Conservation (phyloP, 1,140 invertebrate species). For the Tribolium castaneum region DNA sequence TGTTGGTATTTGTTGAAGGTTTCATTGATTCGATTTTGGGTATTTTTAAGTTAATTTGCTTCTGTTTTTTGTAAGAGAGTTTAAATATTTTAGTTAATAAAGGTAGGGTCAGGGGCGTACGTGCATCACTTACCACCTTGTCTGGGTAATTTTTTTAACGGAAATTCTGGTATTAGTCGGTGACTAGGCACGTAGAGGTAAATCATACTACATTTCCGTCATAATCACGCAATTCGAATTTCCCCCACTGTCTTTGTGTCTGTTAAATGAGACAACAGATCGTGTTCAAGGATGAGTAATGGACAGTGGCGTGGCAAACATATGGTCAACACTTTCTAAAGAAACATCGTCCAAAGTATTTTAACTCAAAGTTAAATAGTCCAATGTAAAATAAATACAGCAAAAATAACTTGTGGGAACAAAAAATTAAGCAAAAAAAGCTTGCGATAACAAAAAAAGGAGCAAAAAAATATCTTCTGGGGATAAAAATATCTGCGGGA, state of each 20-base stretch:
- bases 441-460: too few species aligned
- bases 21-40: not conserved
- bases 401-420: too few species aligned
- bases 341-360: too few species aligned
- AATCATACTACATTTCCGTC: conserved; percentile 19
- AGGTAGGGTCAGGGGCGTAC: not conserved
- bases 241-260: not conserved
- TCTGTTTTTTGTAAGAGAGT: not conserved
- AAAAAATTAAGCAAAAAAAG: too few species aligned
- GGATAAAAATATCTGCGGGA: too few species aligned
- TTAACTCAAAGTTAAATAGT: too few species aligned
- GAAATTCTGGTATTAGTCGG: not conserved
- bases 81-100: not conserved
- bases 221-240: not conserved
- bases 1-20: not conserved
- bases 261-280: conserved; percentile 10
- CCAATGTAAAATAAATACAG: too few species aligned
- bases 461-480: too few species aligned
- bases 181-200: not conserved
- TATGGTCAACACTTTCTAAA: too few species aligned
- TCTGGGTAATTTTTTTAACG: not conserved
- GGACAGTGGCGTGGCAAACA: not conserved
- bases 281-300: conserved; percentile 28
- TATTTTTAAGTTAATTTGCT: not conserved
- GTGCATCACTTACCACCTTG: not conserved